Conservation (phyloP, 30 jellyfish, hydroid and myxozoan genomes). For the Pseudorhiza aurosa region DNA sequence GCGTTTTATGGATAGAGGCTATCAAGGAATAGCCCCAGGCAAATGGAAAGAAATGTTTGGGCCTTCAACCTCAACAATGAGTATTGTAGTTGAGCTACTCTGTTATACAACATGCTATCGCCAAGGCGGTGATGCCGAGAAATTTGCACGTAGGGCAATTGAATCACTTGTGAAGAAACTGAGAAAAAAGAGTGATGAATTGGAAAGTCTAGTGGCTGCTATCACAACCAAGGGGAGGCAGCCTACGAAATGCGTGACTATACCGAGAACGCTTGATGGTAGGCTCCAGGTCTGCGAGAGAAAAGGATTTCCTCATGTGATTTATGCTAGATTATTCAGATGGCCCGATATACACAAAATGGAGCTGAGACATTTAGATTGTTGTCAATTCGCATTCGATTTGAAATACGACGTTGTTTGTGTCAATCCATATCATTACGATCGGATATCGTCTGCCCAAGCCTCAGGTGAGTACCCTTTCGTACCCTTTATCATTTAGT, state of each 20-base stretch:
- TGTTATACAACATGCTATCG: conserved; percentile 98
- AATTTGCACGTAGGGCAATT: conserved; percentile 98
- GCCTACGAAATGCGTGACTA: conserved; percentile 99
- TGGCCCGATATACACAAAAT: conserved; percentile 99
- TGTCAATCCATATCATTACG: conserved; percentile 98
- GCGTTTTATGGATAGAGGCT: conserved; percentile 67
- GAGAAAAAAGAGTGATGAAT: conserved; percentile 93
- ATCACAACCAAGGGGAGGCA: conserved; percentile 97
- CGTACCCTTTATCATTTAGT: too few relatives aligned
- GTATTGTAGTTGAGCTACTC: conserved; percentile 96
- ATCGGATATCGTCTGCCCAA: conserved; percentile 94
- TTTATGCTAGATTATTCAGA: conserved; percentile 93
- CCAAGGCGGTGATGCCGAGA: conserved; percentile 99
- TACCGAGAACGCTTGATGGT: conserved; percentile 98
- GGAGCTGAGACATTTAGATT: conserved; percentile 95
- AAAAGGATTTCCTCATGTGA: conserved; percentile 99
- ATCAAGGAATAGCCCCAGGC: conserved; percentile 37
- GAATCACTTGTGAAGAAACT: conserved; percentile 94
- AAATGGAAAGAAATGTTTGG: conserved; percentile 90
- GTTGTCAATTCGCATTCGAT: conserved; percentile 98
- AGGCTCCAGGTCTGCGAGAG: conserved; percentile 98
- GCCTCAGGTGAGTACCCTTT: conserved; percentile 76
- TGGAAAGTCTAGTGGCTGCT: conserved; percentile 93
- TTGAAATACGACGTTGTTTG: conserved; percentile 98
- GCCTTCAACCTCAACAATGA: conserved; percentile 93